Evolutionary conservation across 2,888 invertebrate genomes (phyloP).

Genomic region (Eilema depressum): DNA sequence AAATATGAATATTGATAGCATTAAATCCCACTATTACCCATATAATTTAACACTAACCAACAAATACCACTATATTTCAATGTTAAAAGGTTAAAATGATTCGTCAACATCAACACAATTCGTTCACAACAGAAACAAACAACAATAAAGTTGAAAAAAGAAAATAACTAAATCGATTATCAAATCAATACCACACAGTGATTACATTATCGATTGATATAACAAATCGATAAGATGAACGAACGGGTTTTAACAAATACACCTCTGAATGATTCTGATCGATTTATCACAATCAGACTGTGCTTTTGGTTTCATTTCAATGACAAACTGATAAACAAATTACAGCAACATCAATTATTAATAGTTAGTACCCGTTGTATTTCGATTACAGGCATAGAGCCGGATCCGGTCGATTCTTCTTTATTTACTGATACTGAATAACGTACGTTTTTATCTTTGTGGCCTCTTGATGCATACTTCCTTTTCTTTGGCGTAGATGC

Average conservation of each 20-base stretch:
- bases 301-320: slow-evolving; percentile 28
- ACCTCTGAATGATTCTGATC: slow-evolving; percentile 27
- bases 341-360: slow-evolving; percentile 60
- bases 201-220: slow-evolving; percentile 41
- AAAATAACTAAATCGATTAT: slow-evolving; percentile 34
- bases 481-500: slow-evolving; percentile 61
- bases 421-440: slow-evolving; percentile 75
- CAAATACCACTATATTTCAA: background rate
- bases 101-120: slow-evolving; percentile 25
- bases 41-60: background rate
- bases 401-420: slow-evolving; percentile 56
- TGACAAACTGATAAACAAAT: slow-evolving; percentile 41
- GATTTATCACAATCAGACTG: slow-evolving; percentile 37
- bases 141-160: slow-evolving; percentile 18
- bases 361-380: slow-evolving; percentile 75
- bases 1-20: background rate
- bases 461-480: slow-evolving; percentile 64
- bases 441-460: slow-evolving; percentile 77
- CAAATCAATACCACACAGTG: slow-evolving; percentile 26
- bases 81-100: background rate
- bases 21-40: background rate
- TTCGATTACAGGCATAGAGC: slow-evolving; percentile 73
- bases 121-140: background rate
- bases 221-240: slow-evolving; percentile 37
- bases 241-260: slow-evolving; percentile 17